Evolutionary conservation across 2,113 vertebrate species (phyloP), one percentile per base, ranked within the genome.

Genomic region (Oreotragus oreotragus): DNA sequence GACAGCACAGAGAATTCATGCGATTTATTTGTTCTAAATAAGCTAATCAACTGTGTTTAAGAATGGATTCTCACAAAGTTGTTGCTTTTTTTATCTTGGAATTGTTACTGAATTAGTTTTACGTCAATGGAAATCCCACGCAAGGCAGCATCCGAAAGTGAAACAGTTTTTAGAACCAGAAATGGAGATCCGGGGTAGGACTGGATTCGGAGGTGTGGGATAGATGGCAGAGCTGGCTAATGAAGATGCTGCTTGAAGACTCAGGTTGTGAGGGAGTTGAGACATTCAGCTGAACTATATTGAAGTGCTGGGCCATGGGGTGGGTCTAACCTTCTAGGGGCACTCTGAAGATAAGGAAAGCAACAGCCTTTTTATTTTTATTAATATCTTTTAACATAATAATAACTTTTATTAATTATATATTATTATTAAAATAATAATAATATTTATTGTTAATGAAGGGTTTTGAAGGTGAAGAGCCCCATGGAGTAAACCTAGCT

Each of bases 11-110:
- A 89, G 21, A 90, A 83, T 39, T 58, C 5, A 0, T 88, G 5
- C 53, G 79, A 49, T 47, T 43, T 83, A 73, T 96, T 94, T 96
- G 9, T 92, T 84, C 28, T 39, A 80, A 77, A 84, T 58, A 27
- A 93, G 45, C 12, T 80, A 36, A 89, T 45, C 7, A 19, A 73
- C 12, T 53, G 62, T 36, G 30, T 66, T 92, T 92, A 96, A 88
- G 51, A 94, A 84, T 81, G 21, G 43, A 91, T 88, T 90, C 30
- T 12, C n/a, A 49, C 13, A 64, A 84, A 76, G 11, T 57, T 51
- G 5, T 4, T n/a, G 77, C 57, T 90, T 58, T 53, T 51, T 51
- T 49, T 79, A 51, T 73, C 36, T 76, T 16, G 30, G 13, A 28
- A 53, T 47, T 77, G 73, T 96, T n/a, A 77, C 19, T 70, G 79